phyloP scores from a whole-genome alignment of 2,113 vertebrate species.

The Burhinus oedicnemus region DNA sequence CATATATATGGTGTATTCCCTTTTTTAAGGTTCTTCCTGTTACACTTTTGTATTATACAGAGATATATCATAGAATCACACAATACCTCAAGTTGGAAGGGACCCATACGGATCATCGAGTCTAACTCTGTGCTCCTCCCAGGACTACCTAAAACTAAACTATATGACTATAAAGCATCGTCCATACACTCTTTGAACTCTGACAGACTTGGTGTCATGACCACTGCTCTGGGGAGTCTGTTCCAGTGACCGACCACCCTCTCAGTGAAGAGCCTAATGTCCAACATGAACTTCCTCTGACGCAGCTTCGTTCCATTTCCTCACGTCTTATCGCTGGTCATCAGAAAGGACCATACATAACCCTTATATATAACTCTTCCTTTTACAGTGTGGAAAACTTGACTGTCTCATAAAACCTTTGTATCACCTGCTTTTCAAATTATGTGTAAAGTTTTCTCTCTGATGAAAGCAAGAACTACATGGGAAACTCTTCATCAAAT shows the following conservation, averaged over 20 bases:
- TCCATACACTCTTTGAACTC: neutral
- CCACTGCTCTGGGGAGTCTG: neutral
- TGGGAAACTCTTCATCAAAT: neutral
- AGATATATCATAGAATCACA: too few species aligned
- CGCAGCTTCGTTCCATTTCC: neutral
- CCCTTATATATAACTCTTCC: neutral
- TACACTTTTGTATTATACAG: neutral
- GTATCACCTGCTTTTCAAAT: neutral
- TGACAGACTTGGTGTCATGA: neutral
- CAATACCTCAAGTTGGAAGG: neutral
- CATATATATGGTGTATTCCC: neutral
- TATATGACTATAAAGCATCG: neutral
- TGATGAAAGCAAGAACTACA: neutral
- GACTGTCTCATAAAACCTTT: neutral
- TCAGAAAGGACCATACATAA: neutral
- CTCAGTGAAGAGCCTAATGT: neutral
- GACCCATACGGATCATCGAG: neutral
- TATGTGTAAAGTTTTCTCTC: neutral
- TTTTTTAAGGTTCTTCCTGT: neutral
- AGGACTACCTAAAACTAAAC: neutral
- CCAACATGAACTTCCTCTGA: neutral
- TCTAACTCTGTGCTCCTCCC: neutral
- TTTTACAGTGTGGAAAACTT: neutral
- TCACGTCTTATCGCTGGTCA: fast-evolving
- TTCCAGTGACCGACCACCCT: neutral